Base-by-base conservation (phyloP, 2,113 vertebrate genomes). In the Laterallus jamaicensis region DNA sequence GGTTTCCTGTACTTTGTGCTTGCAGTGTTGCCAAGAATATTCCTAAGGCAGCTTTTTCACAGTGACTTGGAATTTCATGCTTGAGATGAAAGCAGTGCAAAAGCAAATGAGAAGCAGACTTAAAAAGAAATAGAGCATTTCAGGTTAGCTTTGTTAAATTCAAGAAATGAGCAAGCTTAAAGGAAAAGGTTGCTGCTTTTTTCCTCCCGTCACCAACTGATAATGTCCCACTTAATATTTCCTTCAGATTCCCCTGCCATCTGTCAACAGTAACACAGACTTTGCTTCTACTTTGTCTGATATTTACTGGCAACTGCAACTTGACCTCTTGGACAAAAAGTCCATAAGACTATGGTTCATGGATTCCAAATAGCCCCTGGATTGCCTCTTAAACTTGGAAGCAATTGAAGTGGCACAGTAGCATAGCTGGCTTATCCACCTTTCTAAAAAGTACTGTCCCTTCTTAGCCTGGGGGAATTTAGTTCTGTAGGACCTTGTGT, bases 1-100 rank as follows among this genome's bases (percentile, higher is more conserved):
- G 83, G 92, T 82, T 96, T 95, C 92, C 93, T 90, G 74, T 96
- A 94, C 91, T 96, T 91, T 82, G 73, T 87, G 58, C 77, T 66
- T 59, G 80, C 83, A 55, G 62, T 7, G 19, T 42, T 93, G 96
- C 96, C 95, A 96, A 95, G 88, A 96, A 85, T 95, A 92, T 50
- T 89, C 78, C 74, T 82, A 59, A 63, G 70, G 90, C 83, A 91
- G 91, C 31, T 93, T 73, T 95, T 95, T 40, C 62, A 62, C 56
- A 82, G 77, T 16, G 59, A 76, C 81, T 95, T 91, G 95, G 88
- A 96, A 95, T 95, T 90, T 96, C 69, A 19, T 83, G 84, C 92
- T 91, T 31, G 42, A 92, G 86, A 92, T 90, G 88, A 96, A 97
- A 96, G 92, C 74, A 71, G 49, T 19, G 50, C 40, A 79, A 94